phyloP scores from a whole-genome alignment of 2,113 vertebrate species.

The Aptenodytes forsteri region DNA sequence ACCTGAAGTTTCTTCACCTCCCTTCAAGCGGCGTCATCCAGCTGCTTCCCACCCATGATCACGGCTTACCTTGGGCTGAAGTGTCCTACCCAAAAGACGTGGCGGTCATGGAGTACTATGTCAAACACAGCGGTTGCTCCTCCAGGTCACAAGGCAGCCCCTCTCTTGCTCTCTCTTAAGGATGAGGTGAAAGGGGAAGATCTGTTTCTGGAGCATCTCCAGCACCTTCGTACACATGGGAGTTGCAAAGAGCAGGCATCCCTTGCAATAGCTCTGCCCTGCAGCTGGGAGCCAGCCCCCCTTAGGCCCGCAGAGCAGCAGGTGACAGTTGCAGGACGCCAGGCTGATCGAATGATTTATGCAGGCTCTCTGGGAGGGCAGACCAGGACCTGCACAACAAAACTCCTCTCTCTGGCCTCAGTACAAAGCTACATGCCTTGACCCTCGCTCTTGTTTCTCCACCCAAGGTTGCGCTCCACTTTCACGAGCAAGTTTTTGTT shows the following conservation, averaged over 20 bases:
- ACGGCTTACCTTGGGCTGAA: not conserved
- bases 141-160: not conserved
- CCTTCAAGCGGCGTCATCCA: not conserved
- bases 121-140: not conserved
- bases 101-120: not conserved
- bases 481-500: not conserved
- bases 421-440: not conserved
- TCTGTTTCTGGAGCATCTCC: not conserved
- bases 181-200: not conserved
- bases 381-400: not conserved
- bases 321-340: not conserved
- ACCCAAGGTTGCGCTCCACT: not conserved
- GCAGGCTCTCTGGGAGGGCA: not conserved
- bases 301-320: not conserved
- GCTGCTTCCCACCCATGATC: not conserved
- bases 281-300: not conserved
- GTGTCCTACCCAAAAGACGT: rapidly evolving
- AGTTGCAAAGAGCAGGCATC: not conserved
- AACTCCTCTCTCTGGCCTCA: not conserved
- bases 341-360: rapidly evolving
- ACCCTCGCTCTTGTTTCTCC: not conserved
- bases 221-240: rapidly evolving
- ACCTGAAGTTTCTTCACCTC: not conserved
- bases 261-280: not conserved
- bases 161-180: not conserved